Evolutionary conservation across 2,888 invertebrate species (phyloP), one percentile per base, ranked within the genome.

Genomic region (Tuberolachnus salignus): DNA sequence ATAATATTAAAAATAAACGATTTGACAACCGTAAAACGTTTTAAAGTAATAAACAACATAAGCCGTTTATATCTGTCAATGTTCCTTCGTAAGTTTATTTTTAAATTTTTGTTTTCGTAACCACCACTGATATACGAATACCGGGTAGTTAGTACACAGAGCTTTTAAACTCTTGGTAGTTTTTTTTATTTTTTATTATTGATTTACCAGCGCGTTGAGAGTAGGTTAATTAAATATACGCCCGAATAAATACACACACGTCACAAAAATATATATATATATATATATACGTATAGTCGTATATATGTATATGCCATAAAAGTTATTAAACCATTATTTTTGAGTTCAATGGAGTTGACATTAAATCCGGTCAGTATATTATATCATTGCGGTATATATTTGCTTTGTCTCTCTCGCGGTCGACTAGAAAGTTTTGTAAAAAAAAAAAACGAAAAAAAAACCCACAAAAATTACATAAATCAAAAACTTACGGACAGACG

Each of bases 401-500:
- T n/a, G 42, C 49, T 64, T n/a, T 53, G 63, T 53, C 42, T 73
- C 61, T 53, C 42, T 73, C 61, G 34, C n/a, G 53, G 63, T 23
- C 14, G 51, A 42, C 21, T 16, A 44, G 16, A 53, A n/a, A 64
- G 42, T 73, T 63, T 34, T 42, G 6, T 51, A 16, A 42, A 34
- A 69, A 59, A 57, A 19, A 42, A 6, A 49, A 51, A 42, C 34
- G 6, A 34, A 34, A 34, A 3, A 26, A 46, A 59, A 26, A 59
- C 46, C 44, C 51, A 16, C n/a, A n/a, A 44, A 73, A 64, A 53
- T 23, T 63, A n/a, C 63, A 73, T 73, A 64, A 63, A 73, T 73
- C 73, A 53, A 63, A 73, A 42, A 16, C n/a, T 51, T 63, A 64
- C 63, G 42, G 51, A 64, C 42, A 53, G 63, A 64, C 42, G 42